Base-by-base conservation (phyloP, 2,888 invertebrate species). In the Bibio marci region DNA sequence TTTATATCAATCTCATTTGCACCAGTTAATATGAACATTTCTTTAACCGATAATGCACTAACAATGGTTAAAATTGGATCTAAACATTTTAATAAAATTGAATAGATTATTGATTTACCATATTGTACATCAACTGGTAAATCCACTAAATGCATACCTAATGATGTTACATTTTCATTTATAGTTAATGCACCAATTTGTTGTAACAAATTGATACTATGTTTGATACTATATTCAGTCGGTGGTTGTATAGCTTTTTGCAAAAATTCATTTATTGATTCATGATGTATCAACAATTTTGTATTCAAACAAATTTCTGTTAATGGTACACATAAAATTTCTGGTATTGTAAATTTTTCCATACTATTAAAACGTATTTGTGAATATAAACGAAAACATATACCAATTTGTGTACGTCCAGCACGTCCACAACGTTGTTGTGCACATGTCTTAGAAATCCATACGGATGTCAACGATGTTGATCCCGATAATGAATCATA, bases 61-160 rank as follows among this genome's bases (percentile, higher is more conserved):
- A 87, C 87, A 30, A 98, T 80, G 2, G 92, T 92, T 40, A 91
- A 63, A 25, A 97, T 70, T 2, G 95, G 94, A 57, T 92, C 90
- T 26, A 94, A 64, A 57, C 97, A 98, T 57, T 87, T 86, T 47
- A 94, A 71, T 3, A 91, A 80, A 31, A 90, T 75, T 2, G 87
- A 78, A 56, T 87, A 90, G 1, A 98, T 63, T 43, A 98, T 62
- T 76, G 90, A 86, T 60, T 95, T 92, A 4, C 87, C 92, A 34
- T 91, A 64, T 48, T 83, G 78, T 1, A 95, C 94, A 50, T 94
- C 91, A 2, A 97, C 70, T 0, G 94, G 88, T 35, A 97, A 63
- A 55, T 92, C 88, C n/a, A 91, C 68, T 37, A 97, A 64, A 54
- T 92, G 85, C 43, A 76, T 76, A 0, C 94, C 95, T 39, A 95